Conservation (phyloP, 1,140 invertebrate genomes). For the Psilanteris sp. region DNA sequence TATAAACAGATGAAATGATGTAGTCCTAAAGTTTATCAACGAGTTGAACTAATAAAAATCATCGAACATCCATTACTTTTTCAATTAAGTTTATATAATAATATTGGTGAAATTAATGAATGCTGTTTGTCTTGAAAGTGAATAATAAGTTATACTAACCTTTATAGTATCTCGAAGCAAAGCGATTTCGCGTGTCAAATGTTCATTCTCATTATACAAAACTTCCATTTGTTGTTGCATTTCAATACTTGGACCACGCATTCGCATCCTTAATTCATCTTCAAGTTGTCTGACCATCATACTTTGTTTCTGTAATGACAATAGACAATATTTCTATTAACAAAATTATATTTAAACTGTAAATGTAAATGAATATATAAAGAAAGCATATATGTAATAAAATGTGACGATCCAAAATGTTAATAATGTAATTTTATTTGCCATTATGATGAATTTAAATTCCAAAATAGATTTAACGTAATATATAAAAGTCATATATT, state of each 20-base stretch:
- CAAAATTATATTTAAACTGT: no score
- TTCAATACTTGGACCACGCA: constrained; percentile 92
- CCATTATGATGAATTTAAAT: no score
- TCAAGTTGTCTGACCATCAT: constrained; percentile 96
- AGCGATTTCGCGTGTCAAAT: constrained; percentile 95
- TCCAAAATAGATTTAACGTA: no score
- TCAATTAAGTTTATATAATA: constrained; percentile 7
- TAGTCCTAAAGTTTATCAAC: no score
- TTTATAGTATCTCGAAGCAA: constrained; percentile 97
- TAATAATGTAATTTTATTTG: no score
- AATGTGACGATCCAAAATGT: no score
- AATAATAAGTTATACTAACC: no score
- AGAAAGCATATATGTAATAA: no score
- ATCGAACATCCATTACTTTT: constrained; percentile 47
- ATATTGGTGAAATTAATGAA: constrained; percentile 14
- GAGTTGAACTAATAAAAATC: constrained; percentile 28
- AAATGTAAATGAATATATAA: no score
- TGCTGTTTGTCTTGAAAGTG: no score
- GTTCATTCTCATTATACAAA: constrained; percentile 95
- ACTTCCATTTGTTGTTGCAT: constrained; percentile 95
- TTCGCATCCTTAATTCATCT: constrained; percentile 91
- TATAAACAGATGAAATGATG: no score
- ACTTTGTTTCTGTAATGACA: constrained; percentile 92
- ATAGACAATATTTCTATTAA: neutral
- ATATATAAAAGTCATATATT: no score